phyloP scores from a whole-genome alignment of 2,888 invertebrate genomes.

The Blastobasis lacticolella region DNA sequence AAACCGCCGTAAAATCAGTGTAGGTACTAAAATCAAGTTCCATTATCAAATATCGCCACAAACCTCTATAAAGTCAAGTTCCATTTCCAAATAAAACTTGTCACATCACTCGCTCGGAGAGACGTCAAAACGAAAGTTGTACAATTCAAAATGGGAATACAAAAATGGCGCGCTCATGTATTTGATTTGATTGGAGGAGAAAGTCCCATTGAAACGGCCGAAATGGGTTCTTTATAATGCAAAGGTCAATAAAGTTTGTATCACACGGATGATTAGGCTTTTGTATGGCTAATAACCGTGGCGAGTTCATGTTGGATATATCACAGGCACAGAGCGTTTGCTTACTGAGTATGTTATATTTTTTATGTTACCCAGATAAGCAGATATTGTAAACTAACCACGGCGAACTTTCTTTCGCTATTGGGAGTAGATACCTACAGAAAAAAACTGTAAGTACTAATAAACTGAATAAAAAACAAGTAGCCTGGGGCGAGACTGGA shows the following conservation, averaged over 20 bases:
- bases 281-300: conserved; percentile 22
- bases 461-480: too few species aligned
- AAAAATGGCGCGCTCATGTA: conserved; percentile 10
- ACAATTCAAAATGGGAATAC: conserved; percentile 14
- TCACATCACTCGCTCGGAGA: conserved; percentile 1
- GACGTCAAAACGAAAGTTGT: conserved; percentile 16
- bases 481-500: too few species aligned
- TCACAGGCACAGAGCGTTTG: too few species aligned
- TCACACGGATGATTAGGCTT: conserved; percentile 20
- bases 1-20: too few species aligned
- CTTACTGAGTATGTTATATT: too few species aligned
- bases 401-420: too few species aligned
- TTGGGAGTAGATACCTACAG: too few species aligned
- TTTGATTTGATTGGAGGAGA: conserved; percentile 5
- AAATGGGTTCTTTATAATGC: conserved; percentile 30
- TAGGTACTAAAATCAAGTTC: too few species aligned
- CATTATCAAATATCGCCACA: too few species aligned
- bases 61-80: conserved; percentile 7
- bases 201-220: conserved; percentile 38
- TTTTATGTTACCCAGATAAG: too few species aligned
- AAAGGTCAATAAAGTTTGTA: conserved; percentile 4
- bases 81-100: conserved; percentile 32
- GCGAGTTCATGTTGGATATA: conserved; percentile 5
- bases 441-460: too few species aligned
- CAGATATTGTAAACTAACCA: too few species aligned